phyloP scores from a whole-genome alignment of 1,140 invertebrate species.

The Achroia grisella region DNA sequence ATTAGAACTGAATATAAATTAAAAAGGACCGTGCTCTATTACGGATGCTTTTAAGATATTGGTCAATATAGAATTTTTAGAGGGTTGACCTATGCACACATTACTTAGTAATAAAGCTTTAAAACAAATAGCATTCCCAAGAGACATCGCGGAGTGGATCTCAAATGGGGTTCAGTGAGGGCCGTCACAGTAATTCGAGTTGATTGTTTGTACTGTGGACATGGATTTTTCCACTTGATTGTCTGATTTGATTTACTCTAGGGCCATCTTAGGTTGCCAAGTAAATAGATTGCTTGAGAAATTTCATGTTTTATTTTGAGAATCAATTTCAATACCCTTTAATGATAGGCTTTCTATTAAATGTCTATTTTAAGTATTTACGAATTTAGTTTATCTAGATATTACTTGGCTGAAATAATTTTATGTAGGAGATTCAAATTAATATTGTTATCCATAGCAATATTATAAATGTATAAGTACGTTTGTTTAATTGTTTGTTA shows the following conservation, averaged over 20 bases:
- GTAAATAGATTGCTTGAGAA: constrained; percentile 35
- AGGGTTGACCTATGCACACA: constrained; percentile 70
- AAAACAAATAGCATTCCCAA: constrained; percentile 63
- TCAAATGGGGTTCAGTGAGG: no score
- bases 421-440: no score
- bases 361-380: no score
- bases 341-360: no score
- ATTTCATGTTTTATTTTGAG: not conserved
- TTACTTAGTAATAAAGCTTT: constrained; percentile 68
- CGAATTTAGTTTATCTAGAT: no score
- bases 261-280: constrained; percentile 37
- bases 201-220: constrained; percentile 67
- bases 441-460: no score
- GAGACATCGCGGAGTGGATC: constrained; percentile 14
- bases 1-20: no score
- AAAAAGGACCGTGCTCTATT: no score
- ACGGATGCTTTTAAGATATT: constrained; percentile 42
- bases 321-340: no score
- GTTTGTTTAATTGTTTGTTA: constrained; percentile 3
- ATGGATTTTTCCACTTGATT: constrained; percentile 72
- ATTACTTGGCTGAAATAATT: no score
- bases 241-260: constrained; percentile 68
- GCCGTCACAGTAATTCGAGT: constrained; percentile 43
- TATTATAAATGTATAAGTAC: no score
- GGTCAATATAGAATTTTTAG: constrained; percentile 48